Conservation (phyloP, 2,797 vertebrate genomes). For the Acanthopagrus latus region DNA sequence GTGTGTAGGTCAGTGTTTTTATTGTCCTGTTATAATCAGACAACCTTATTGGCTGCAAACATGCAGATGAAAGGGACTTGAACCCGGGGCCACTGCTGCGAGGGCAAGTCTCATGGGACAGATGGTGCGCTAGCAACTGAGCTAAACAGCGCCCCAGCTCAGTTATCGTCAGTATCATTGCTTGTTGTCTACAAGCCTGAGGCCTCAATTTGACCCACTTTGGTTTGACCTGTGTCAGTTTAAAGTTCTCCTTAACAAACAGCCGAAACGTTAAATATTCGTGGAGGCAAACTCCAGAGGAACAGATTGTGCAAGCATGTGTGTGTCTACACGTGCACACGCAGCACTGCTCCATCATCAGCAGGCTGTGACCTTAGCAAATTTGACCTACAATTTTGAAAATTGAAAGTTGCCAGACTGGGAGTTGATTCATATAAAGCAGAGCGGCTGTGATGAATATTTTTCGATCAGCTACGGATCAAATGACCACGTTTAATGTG, state of each 20-base stretch:
- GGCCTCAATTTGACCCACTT: constrained; percentile 34
- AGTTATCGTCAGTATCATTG: background rate
- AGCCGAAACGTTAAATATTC: background rate
- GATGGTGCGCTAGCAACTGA: no score
- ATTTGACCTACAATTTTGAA: constrained; percentile 1
- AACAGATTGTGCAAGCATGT: constrained; percentile 22
- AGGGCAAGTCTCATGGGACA: no score
- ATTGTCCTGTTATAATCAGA: no score
- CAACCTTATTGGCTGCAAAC: no score
- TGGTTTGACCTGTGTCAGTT: constrained; percentile 15
- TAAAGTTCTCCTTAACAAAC: constrained; percentile 20
- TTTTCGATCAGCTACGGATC: background rate
- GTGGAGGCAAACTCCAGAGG: background rate
- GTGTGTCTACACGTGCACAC: background rate
- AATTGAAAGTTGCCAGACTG: background rate
- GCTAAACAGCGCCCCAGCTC: no score
- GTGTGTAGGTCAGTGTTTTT: no score
- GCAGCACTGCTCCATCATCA: background rate
- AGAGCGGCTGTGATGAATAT: background rate
- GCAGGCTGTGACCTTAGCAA: background rate
- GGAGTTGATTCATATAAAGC: background rate
- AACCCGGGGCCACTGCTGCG: no score
- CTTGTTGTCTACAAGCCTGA: background rate
- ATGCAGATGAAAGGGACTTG: no score
- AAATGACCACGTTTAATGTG: background rate